Base-by-base conservation (phyloP, 2,113 vertebrate species). In the Hylia prasina region DNA sequence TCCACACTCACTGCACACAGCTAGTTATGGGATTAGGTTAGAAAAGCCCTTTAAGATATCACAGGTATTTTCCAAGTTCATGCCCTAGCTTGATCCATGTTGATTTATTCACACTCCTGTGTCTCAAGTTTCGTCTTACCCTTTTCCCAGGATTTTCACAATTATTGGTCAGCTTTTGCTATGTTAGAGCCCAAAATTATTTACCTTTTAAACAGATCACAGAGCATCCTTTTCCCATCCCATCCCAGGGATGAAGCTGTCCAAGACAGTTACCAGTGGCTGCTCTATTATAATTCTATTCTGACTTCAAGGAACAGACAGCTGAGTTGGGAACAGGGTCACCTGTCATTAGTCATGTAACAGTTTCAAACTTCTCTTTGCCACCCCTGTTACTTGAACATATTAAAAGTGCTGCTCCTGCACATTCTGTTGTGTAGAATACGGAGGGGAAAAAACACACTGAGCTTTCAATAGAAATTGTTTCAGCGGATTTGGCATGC, bases 391-490 rank as follows among this genome's bases (percentile, higher is more conserved):
- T 80, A 40, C 48, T 73, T 85, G 27, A 50, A 69, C 39, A 40
- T 15, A 58, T 23, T 33, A 57, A 51, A 96, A 94, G 37, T 0
- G 22, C 58, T 63, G 71, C 58, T 63, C 63, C 71, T 80, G 87
- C 73, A 84, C 83, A 87, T 93, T 94, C 45, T 80, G 66, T 11
- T 1, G 10, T 3, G 37, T 37, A 57, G 63, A 93, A 88, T 1
- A 57, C 85, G 27, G n/a, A 69, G 13, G 24, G 22, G 8, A 1
- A 54, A 71, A 83, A 73, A 16, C 0, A 27, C 85, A 61, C 1
- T 10, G 14, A 86, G 71, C 66, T 77, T 86, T 77, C 94, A 95
- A 51, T 72, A 37, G 90, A 47, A 93, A 86, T 63, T 50, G 84
- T 96, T 95, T 80, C 75, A 45, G 54, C 2, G 5, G 71, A 80